Conservation (phyloP, 2,113 vertebrate species). For the Oryctolagus cuniculus region DNA sequence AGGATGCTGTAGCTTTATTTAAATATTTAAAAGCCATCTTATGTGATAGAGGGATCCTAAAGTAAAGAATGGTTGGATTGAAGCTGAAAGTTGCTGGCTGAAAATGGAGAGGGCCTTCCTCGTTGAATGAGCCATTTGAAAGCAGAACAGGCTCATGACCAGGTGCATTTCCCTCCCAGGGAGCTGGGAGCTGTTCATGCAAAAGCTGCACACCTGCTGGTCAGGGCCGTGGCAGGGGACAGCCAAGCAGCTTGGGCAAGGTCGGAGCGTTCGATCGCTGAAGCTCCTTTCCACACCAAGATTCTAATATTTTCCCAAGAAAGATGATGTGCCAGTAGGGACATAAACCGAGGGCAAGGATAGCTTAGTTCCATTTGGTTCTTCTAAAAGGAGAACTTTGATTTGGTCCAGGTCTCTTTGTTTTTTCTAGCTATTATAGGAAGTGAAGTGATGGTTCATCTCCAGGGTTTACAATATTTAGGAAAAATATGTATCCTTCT, state of each 20-base stretch:
- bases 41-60: background rate
- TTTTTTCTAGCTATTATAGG: constrained; percentile 21
- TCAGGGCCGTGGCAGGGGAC: background rate
- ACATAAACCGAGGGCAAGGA: background rate
- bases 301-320: background rate
- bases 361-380: background rate
- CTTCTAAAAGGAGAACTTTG: no score
- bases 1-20: background rate
- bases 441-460: background rate
- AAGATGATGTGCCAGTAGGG: background rate
- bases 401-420: background rate
- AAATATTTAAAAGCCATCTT: constrained; percentile 18
- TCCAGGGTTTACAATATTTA: background rate
- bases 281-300: background rate
- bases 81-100: background rate
- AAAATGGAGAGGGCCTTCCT: background rate
- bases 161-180: background rate
- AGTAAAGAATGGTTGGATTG: background rate
- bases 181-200: background rate
- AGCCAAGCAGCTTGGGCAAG: background rate
- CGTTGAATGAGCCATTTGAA: constrained; percentile 13
- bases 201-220: background rate
- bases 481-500: constrained; percentile 18
- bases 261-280: background rate
- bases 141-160: background rate